Evolutionary conservation across 30 jellyfish, hydroid and myxozoan genomes (phyloP).

Genomic region (Aurelia sp.): DNA sequence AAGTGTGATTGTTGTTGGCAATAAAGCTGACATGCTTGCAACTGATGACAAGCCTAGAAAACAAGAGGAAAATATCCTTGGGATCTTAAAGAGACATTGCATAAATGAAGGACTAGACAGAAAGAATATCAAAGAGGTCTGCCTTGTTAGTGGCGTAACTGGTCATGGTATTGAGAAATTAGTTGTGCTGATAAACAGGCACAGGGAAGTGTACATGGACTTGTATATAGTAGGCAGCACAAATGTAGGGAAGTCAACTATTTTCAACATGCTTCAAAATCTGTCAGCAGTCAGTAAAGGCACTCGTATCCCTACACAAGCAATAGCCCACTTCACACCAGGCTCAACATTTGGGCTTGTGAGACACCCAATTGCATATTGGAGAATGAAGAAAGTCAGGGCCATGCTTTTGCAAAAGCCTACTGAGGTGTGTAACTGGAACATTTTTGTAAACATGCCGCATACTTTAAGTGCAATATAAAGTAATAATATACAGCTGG

Average conservation of each 20-base stretch:
- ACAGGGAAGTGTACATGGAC: slow-evolving; percentile 80
- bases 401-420: slow-evolving; percentile 51
- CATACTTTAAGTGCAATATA: too few relatives aligned
- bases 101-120: slow-evolving; percentile 53
- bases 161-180: slow-evolving; percentile 85
- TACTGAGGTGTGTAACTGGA: slow-evolving; percentile 13
- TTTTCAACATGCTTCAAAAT: slow-evolving; percentile 78
- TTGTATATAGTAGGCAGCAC: slow-evolving; percentile 85
- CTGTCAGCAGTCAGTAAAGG: slow-evolving; percentile 65
- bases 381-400: slow-evolving; percentile 73
- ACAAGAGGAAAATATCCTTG: slow-evolving; percentile 61
- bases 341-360: slow-evolving; percentile 79
- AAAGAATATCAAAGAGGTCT: slow-evolving; percentile 66
- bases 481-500: too few relatives aligned
- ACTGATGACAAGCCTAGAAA: slow-evolving; percentile 68
- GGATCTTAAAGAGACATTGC: slow-evolving; percentile 50
- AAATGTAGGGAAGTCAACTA: slow-evolving; percentile 85
- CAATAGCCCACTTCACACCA: slow-evolving; percentile 77
- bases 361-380: slow-evolving; percentile 71
- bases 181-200: slow-evolving; percentile 60
- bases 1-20: slow-evolving; percentile 80
- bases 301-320: slow-evolving; percentile 82
- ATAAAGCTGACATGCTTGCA: slow-evolving; percentile 83
- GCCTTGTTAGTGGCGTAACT: slow-evolving; percentile 84
- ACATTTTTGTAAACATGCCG: too few relatives aligned